Evolutionary conservation across 1,140 invertebrate genomes (phyloP).

Genomic region (Papilio glaucus): DNA sequence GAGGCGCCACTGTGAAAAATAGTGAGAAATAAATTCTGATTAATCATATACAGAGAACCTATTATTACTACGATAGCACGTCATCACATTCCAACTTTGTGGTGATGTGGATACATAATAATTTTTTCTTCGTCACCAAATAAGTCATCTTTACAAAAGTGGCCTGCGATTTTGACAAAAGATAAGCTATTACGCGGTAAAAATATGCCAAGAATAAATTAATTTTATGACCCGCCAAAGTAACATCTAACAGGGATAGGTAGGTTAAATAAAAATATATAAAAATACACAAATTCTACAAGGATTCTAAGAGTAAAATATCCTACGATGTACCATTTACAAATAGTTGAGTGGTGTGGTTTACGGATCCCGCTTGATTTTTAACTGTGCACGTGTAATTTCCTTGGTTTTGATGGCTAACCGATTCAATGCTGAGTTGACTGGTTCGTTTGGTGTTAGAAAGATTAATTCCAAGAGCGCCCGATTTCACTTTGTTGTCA

Average conservation of each 20-base stretch:
- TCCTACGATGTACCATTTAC: conserved; percentile 85
- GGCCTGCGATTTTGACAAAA: no score
- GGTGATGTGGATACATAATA: not conserved
- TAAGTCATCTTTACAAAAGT: no score
- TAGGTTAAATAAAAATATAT: conserved; percentile 42
- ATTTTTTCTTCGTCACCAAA: not conserved
- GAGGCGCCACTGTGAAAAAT: conserved; percentile 83
- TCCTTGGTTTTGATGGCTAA: conserved; percentile 88
- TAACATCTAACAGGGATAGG: conserved; percentile 56
- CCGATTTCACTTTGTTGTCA: conserved; percentile 75
- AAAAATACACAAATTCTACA: conserved; percentile 45
- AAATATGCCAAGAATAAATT: not conserved
- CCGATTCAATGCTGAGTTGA: conserved; percentile 88
- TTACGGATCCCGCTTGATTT: conserved; percentile 86
- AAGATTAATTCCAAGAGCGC: conserved; percentile 85
- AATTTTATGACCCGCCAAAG: conserved; percentile 75
- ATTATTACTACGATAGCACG: not conserved
- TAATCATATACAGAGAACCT: not conserved
- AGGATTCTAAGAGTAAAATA: conserved; percentile 6
- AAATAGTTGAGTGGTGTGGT: conserved; percentile 86
- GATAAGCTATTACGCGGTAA: not conserved
- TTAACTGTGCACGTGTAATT: conserved; percentile 89
- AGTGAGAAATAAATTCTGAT: not conserved
- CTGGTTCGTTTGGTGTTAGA: conserved; percentile 86
- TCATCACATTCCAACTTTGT: not conserved